Evolutionary conservation across 2,888 invertebrate species (phyloP).

Genomic region (Chrysolina americana): DNA sequence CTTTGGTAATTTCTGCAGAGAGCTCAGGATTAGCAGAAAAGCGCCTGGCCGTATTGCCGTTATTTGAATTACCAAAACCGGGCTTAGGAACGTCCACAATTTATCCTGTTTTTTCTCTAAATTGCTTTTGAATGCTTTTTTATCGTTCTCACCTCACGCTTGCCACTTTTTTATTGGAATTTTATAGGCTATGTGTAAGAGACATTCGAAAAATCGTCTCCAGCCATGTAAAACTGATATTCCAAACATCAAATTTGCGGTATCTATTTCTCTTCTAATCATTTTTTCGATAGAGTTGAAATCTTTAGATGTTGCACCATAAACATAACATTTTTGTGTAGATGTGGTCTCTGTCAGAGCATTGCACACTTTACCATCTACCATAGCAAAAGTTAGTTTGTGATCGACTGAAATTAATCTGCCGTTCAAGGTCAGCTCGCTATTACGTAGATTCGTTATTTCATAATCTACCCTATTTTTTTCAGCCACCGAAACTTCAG

Average conservation of each 20-base stretch:
- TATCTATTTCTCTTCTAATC: not conserved
- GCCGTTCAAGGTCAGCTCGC: not conserved
- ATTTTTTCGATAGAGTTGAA: conserved; percentile 32
- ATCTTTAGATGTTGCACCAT: conserved; percentile 32
- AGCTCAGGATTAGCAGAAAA: conserved; percentile 10
- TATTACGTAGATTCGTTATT: conserved; percentile 27
- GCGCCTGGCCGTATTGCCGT: conserved; percentile 47
- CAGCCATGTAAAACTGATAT: conserved; percentile 39
- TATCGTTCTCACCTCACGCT: conserved; percentile 22
- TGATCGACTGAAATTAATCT: conserved; percentile 1
- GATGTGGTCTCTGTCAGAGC: conserved; percentile 31
- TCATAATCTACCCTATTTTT: conserved; percentile 23
- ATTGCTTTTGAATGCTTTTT: conserved; percentile 38
- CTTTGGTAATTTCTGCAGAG: not conserved
- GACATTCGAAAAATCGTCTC: conserved; percentile 41
- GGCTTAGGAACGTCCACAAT: conserved; percentile 22
- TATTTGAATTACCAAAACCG: conserved; percentile 50
- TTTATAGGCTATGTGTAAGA: conserved; percentile 26
- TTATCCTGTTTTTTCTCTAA: conserved; percentile 27
- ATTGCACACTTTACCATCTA: conserved; percentile 36
- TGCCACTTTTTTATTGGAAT: conserved; percentile 12
- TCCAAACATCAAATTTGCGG: conserved; percentile 26
- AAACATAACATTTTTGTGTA: conserved; percentile 35
- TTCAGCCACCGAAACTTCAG: conserved; percentile 41
- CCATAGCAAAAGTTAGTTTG: conserved; percentile 31